These are phyloP conservation scores for Hypanus sabinus DNA, from an alignment of 2,113 vertebrate species.

Conservation along the genomic window DNA sequence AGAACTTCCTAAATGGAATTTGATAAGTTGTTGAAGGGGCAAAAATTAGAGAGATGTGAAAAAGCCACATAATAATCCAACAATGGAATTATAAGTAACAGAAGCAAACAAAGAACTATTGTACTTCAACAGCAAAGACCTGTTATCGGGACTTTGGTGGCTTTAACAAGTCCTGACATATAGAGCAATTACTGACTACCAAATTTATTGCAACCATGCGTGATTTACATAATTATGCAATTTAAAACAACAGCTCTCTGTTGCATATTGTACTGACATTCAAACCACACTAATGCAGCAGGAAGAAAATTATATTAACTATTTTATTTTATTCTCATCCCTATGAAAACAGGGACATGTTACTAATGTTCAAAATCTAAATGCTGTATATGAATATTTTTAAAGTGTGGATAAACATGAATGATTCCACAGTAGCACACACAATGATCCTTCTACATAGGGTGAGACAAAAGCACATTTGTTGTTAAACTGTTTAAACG, in stretches of 20 bases:
- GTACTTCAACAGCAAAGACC: slow-evolving; percentile 42
- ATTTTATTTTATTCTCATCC: not conserved
- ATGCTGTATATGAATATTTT: not conserved
- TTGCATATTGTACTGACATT: not conserved
- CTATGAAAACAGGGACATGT: not conserved
- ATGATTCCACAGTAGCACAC: too few species aligned
- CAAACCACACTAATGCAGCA: not conserved
- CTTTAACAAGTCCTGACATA: slow-evolving; percentile 45
- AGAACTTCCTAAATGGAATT: too few species aligned
- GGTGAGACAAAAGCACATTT: too few species aligned
- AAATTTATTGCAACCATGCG: slow-evolving; percentile 44
- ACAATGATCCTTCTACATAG: too few species aligned
- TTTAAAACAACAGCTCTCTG: not conserved
- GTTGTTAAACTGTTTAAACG: not conserved
- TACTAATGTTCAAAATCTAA: not conserved
- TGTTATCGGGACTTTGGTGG: slow-evolving; percentile 43
- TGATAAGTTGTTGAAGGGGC: too few species aligned
- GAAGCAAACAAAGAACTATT: slow-evolving; percentile 45
- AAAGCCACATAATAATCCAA: slow-evolving; percentile 34
- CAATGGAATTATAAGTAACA: slow-evolving; percentile 45
- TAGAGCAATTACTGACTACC: slow-evolving; percentile 44
- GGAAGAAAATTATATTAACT: not conserved
- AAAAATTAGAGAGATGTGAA: not conserved
- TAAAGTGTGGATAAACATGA: too few species aligned
- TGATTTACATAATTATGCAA: slow-evolving; percentile 41